These are phyloP conservation scores for Euphysa ruthae DNA, from an alignment of 30 jellyfish, hydroid and myxozoan genomes.

Conservation along the genomic window DNA sequence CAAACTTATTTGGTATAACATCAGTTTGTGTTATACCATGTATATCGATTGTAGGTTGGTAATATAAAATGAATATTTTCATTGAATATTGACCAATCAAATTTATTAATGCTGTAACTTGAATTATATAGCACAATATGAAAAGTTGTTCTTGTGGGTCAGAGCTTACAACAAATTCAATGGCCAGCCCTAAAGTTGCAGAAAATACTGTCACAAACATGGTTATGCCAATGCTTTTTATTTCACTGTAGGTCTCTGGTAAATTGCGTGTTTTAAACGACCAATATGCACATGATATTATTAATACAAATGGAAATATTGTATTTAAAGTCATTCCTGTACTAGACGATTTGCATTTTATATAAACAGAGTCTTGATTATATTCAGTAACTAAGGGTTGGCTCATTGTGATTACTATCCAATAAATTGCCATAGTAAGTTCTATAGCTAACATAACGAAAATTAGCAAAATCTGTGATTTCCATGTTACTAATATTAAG, in stretches of 20 bases:
- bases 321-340: slow-evolving; percentile 50
- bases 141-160: neutral
- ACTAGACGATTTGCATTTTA: slow-evolving; percentile 37
- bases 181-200: slow-evolving; percentile 19
- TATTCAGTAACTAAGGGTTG: slow-evolving; percentile 51
- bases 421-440: slow-evolving; percentile 53
- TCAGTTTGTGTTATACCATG: no score
- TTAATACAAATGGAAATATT: slow-evolving; percentile 54
- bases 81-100: slow-evolving; percentile 27
- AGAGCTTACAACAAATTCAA: neutral
- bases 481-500: slow-evolving; percentile 60
- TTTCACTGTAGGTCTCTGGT: slow-evolving; percentile 86
- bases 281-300: slow-evolving; percentile 72
- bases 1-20: no score
- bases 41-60: no score
- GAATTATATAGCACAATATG: slow-evolving; percentile 20
- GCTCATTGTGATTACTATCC: slow-evolving; percentile 75
- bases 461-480: slow-evolving; percentile 74
- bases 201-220: slow-evolving; percentile 77
- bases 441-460: slow-evolving; percentile 55
- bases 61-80: slow-evolving; percentile 6
- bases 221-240: slow-evolving; percentile 75
- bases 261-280: slow-evolving; percentile 88
- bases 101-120: slow-evolving; percentile 7
- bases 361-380: slow-evolving; percentile 36